phyloP scores from a whole-genome alignment of 1,140 invertebrate genomes.

The Pogonus chalceus region DNA sequence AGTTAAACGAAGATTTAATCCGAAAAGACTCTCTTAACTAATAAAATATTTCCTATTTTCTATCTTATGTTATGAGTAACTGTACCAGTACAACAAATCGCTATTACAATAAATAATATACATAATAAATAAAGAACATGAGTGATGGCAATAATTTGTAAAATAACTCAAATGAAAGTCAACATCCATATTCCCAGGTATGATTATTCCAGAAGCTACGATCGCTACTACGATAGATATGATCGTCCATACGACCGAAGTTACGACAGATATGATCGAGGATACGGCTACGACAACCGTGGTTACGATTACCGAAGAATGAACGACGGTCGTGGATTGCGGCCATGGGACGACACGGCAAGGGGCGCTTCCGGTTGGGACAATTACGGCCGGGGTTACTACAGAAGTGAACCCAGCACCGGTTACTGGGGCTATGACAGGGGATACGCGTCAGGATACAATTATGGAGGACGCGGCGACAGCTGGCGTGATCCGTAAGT shows the following conservation, averaged over 20 bases:
- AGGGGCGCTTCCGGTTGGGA: slow-evolving; percentile 40
- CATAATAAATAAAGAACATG: too few species aligned
- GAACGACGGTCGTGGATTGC: slow-evolving; percentile 37
- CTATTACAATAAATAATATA: too few species aligned
- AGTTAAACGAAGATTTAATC: too few species aligned
- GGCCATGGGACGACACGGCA: slow-evolving; percentile 43
- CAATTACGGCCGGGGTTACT: slow-evolving; percentile 43
- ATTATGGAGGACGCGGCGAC: slow-evolving; percentile 20
- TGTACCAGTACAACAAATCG: too few species aligned
- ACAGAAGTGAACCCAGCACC: slow-evolving; percentile 35
- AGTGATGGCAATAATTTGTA: too few species aligned
- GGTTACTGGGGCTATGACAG: slow-evolving; percentile 29
- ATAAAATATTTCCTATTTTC: too few species aligned
- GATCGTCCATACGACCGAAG: slow-evolving; percentile 19
- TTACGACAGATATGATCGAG: slow-evolving; percentile 7
- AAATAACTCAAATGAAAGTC: too few species aligned
- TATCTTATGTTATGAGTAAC: too few species aligned
- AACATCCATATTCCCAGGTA: too few species aligned
- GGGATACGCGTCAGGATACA: slow-evolving; percentile 35
- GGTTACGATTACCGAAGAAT: slow-evolving; percentile 29
- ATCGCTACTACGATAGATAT: slow-evolving; percentile 32
- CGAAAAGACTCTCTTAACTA: too few species aligned
- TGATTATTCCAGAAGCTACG: slow-evolving; percentile 22
- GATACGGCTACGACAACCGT: slow-evolving; percentile 14
- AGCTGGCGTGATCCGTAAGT: slow-evolving; percentile 1